Base-by-base conservation (phyloP, 1,140 invertebrate species). In the Psix sp. region DNA sequence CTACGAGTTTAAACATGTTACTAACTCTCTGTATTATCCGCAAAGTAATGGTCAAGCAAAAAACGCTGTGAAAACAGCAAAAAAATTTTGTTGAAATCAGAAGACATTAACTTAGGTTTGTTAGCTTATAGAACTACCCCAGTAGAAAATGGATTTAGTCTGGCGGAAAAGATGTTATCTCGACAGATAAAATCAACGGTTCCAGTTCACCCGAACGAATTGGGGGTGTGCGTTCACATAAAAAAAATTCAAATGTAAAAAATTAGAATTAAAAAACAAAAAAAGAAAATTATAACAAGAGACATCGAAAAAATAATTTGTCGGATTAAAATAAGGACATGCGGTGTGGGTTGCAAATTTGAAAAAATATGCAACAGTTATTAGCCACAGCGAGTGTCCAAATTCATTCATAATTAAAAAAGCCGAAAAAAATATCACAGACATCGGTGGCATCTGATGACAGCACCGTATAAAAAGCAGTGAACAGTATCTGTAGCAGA, bases 51-150 rank as follows among this genome's bases (percentile, higher is more conserved):
- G 48, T 0, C 20, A 38, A 10, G 48, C 20, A 3, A 35, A 51
- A 51, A 26, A 13, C 2, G 35, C 48, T 0, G 48, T 51, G 4
- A 38, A 39, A 9, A 26, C 26, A 10, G 48, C 33, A 51, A 51
- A 26, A 15, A 51, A 24, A 24, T 51, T 2, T 36, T 74, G 17
- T 24, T 7, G 15, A 51, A 66, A 54, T 62, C 38, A 13, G 17
- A 68, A 13, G 65, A 79, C 15, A 38, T 60, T 10, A 40, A 71
- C 39, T 21, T 66, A 14, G 72, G 54, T 5, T 36, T 81, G 0
- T 43, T 81, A 15, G 63, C 66, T 9, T 80, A 77, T 63, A 38
- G 77, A 56, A 63, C 51, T 9, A 24, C 21, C 4, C 21, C 21
- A 24, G 4, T 24, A 24, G 21, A 24, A 9, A 24, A 24, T 24